Conservation (phyloP, 2,797 vertebrate species). For the Eulemur albifrons region DNA sequence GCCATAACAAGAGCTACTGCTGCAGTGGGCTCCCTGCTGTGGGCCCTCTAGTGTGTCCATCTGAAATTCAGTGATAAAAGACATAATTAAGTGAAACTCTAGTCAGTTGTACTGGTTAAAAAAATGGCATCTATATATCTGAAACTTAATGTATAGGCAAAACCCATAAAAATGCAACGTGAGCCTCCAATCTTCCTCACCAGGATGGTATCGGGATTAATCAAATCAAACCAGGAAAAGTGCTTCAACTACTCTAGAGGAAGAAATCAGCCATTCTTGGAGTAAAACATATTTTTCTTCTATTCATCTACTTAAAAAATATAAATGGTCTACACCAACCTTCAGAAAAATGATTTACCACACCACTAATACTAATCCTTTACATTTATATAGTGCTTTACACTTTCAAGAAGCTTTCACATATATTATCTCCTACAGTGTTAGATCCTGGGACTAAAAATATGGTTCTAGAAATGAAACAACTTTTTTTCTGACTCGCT, state of each 20-base stretch:
- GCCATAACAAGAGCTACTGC: neutral
- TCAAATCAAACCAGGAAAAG: constrained; percentile 43
- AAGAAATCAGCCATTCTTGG: constrained; percentile 40
- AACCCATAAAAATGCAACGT: neutral
- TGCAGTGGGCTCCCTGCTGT: neutral
- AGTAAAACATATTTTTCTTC: constrained; percentile 61
- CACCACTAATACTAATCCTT: constrained; percentile 17
- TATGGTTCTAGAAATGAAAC: constrained; percentile 28
- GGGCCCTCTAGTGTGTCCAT: neutral
- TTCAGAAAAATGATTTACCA: constrained; percentile 58
- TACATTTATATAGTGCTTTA: constrained; percentile 31
- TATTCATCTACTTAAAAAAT: constrained; percentile 62
- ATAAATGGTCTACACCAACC: constrained; percentile 46
- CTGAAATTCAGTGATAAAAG: constrained; percentile 60
- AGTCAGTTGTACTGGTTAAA: neutral
- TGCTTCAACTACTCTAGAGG: neutral
- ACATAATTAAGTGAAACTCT: constrained; percentile 53
- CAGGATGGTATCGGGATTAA: neutral
- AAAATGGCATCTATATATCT: neutral
- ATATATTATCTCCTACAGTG: constrained; percentile 54
- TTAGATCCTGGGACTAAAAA: constrained; percentile 24
- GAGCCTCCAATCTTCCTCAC: neutral
- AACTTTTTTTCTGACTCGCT: neutral
- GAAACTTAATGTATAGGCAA: constrained; percentile 29
- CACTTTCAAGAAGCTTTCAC: neutral